phyloP scores from a whole-genome alignment of 2,888 invertebrate species.

The Lycophotia porphyrea region DNA sequence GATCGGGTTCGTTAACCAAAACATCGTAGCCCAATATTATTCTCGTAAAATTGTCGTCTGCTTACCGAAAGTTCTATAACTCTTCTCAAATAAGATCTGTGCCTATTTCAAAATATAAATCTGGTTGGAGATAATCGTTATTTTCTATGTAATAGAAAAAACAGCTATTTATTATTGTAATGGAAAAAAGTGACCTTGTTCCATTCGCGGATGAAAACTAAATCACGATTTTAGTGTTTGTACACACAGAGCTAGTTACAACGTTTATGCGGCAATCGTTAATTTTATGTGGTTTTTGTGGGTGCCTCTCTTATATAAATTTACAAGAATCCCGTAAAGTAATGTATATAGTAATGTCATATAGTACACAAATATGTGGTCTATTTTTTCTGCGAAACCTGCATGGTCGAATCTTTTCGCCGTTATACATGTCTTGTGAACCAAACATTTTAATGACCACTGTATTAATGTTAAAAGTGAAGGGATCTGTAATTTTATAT shows the following conservation, averaged over 20 bases:
- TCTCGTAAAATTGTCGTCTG: slow-evolving; percentile 30
- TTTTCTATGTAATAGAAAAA: slow-evolving; percentile 25
- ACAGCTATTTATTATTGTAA: slow-evolving; percentile 32
- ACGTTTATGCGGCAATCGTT: slow-evolving; percentile 44
- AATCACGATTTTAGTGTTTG: slow-evolving; percentile 45
- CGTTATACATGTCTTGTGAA: not conserved
- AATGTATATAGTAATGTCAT: no score
- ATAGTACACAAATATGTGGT: not conserved
- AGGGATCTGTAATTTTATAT: slow-evolving; percentile 25
- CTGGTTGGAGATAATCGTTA: slow-evolving; percentile 6
- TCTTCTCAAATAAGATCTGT: slow-evolving; percentile 21
- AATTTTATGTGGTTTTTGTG: slow-evolving; percentile 37
- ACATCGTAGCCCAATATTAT: slow-evolving; percentile 46
- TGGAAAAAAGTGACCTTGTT: slow-evolving; percentile 54
- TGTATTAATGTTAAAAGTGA: slow-evolving; percentile 28
- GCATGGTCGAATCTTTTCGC: not conserved
- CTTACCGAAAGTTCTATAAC: not conserved
- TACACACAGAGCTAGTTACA: slow-evolving; percentile 32
- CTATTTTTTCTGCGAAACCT: not conserved
- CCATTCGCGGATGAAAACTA: slow-evolving; percentile 47
- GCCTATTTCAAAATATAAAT: slow-evolving; percentile 16
- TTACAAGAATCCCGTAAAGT: slow-evolving; percentile 17
- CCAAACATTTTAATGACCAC: not conserved
- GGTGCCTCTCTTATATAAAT: slow-evolving; percentile 22
- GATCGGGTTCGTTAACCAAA: slow-evolving; percentile 59